A percentile compares a stretch with the other conserved stretches of the same genome.
phyloP scores from a whole-genome alignment of 2,888 invertebrate species.

The Cybosia mesomella region DNA sequence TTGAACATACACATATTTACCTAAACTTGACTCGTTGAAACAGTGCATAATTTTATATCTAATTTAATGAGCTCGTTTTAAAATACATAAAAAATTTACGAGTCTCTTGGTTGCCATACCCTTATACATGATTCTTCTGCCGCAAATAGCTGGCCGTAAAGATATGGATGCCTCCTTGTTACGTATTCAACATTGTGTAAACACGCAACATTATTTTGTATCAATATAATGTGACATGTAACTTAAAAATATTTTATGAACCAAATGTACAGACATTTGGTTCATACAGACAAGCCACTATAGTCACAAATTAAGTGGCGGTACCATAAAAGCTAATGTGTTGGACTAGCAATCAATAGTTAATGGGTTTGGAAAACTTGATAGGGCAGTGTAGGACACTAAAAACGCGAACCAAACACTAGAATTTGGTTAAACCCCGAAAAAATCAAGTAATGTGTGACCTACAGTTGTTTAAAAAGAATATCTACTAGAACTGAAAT shows the following conservation, averaged over 20 bases:
- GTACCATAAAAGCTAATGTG: constrained; percentile 4
- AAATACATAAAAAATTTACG: constrained; percentile 10
- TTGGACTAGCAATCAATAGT: background rate
- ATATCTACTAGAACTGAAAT: too few species aligned
- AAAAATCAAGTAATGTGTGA: background rate
- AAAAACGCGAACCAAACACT: background rate
- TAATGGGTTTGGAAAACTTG: constrained; percentile 1
- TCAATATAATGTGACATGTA: background rate
- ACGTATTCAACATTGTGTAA: constrained; percentile 30
- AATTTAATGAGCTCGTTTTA: constrained; percentile 11
- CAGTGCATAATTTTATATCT: background rate
- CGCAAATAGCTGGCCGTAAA: constrained; percentile 37
- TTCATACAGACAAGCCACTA: too few species aligned
- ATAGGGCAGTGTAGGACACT: background rate
- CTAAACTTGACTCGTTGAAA: background rate
- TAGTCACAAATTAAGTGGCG: constrained; percentile 2
- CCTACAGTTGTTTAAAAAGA: too few species aligned
- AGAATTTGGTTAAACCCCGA: background rate
- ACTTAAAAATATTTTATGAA: constrained; percentile 1
- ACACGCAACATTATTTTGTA: constrained; percentile 37
- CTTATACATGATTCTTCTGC: constrained; percentile 34
- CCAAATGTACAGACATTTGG: too few species aligned
- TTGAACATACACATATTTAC: background rate
- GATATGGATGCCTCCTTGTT: constrained; percentile 29
- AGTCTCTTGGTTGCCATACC: constrained; percentile 19